Base-by-base conservation (phyloP, 2,888 invertebrate genomes). In the Melanchra persicariae region DNA sequence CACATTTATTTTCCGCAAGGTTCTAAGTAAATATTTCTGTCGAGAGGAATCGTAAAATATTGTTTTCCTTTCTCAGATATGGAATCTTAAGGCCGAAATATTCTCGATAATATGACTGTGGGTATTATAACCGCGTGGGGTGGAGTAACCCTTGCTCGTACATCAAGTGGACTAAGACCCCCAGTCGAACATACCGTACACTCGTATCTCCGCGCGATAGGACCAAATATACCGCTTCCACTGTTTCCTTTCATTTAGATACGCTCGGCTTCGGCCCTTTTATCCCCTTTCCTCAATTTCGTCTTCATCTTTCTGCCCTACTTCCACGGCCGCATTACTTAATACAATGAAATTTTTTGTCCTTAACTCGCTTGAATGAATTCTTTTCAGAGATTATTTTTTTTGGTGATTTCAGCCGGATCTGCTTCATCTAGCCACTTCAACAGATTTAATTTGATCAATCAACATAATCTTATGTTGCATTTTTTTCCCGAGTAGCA, bases 161-260 rank as follows among this genome's bases (percentile, higher is more conserved):
- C 87, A 92, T 92, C 91, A 91, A 85, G 84, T 87, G 77, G 87
- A 90, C 86, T 87, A 89, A 89, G 88, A 87, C 87, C 86, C 86
- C 79, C 65, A 83, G 81, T 79, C 77, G 83, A 87, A 87, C 87
- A 85, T 85, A 87, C 40, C 86, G 85, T 85, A 89, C 86, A 88
- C 84, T 84, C 83, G 87, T 89, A 87, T 90, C 88, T 89, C 81
- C 84, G 85, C 80, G 86, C 88, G 92, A 92, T 91, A 91, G 85
- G 84, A 85, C 82, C 82, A 84, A 88, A 90, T 89, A 87, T 87
- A 82, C 82, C 85, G 86, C 86, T 90, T 86, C 83, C 87, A 84
- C 86, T 85, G 86, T 88, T 89, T 89, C 86, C 88, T 90, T 91
- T 92, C 89, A 90, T 91, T 91, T 90, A 89, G 89, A 90, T 89